Evolutionary conservation across 2,888 invertebrate species (phyloP).

Genomic region (Chrysolina haemoptera): DNA sequence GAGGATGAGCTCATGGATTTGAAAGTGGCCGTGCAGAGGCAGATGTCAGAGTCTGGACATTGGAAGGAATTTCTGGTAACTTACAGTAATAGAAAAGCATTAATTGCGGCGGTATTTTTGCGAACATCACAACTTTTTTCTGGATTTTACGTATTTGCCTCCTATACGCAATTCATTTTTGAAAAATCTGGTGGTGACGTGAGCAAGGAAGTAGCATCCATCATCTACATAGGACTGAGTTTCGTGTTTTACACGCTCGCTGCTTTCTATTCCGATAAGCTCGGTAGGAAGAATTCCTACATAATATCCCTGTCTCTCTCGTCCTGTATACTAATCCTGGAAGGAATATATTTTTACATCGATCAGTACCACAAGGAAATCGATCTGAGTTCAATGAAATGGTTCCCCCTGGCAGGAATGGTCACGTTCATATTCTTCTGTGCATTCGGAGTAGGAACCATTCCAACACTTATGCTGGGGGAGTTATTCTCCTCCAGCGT

Average conservation of each 20-base stretch:
- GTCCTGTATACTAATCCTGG: constrained; percentile 49
- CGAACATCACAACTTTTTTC: constrained; percentile 58
- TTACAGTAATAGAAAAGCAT: constrained; percentile 54
- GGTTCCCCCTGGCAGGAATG: constrained; percentile 63
- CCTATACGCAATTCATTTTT: constrained; percentile 60
- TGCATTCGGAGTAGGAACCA: constrained; percentile 57
- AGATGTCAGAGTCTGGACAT: constrained; percentile 58
- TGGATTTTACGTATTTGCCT: constrained; percentile 55
- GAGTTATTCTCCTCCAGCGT: constrained; percentile 62
- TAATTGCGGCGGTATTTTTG: constrained; percentile 55
- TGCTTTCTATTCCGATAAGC: constrained; percentile 52
- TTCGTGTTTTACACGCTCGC: constrained; percentile 46
- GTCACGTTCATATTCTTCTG: constrained; percentile 54
- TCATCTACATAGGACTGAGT: constrained; percentile 50
- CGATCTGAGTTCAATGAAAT: constrained; percentile 50
- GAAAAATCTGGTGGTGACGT: constrained; percentile 59
- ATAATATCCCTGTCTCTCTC: constrained; percentile 54
- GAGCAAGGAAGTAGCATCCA: constrained; percentile 51
- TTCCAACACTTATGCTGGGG: constrained; percentile 60
- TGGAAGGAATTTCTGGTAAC: constrained; percentile 58
- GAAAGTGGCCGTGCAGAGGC: constrained; percentile 52
- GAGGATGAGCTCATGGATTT: constrained; percentile 52
- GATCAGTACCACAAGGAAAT: constrained; percentile 47
- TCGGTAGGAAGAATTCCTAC: constrained; percentile 56
- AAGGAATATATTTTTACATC: constrained; percentile 56